A percentile compares a stretch with the other conserved stretches of the same genome.
Conservation (phyloP, 2,888 invertebrate species). For the Campopleginae sp. region DNA sequence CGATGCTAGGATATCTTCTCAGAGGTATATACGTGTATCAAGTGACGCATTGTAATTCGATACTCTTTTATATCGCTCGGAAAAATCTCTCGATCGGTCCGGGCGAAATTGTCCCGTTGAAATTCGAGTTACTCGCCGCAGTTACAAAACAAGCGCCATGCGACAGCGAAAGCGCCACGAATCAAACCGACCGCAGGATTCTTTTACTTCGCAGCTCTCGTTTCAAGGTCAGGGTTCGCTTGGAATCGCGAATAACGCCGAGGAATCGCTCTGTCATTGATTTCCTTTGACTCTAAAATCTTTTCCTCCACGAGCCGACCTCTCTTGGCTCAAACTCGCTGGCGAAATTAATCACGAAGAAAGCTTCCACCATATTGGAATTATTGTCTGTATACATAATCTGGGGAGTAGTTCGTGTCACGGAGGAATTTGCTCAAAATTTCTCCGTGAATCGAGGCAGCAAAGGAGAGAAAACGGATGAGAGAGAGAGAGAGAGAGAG, state of each 20-base stretch:
- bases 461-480: slow-evolving; percentile 29
- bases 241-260: neutral
- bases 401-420: slow-evolving; percentile 37
- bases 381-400: slow-evolving; percentile 13
- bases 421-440: slow-evolving; percentile 66
- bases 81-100: slow-evolving; percentile 43
- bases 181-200: neutral
- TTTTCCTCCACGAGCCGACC: neutral
- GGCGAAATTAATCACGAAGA: slow-evolving; percentile 41
- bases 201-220: neutral
- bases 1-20: slow-evolving; percentile 55
- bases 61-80: slow-evolving; percentile 53
- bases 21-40: slow-evolving; percentile 45
- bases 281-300: neutral
- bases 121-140: slow-evolving; percentile 44
- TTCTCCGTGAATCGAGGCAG: slow-evolving; percentile 67
- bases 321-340: neutral
- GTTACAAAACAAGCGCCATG: neutral
- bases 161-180: slow-evolving; percentile 3
- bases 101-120: slow-evolving; percentile 35
- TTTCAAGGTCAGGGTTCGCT: slow-evolving; percentile 17
- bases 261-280: neutral
- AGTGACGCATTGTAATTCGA: slow-evolving; percentile 67
- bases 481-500: slow-evolving; percentile 45
- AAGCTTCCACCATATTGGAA: slow-evolving; percentile 19